Evolutionary conservation across 2,797 vertebrate species (phyloP).

Genomic region (Gymnodraco acuticeps): DNA sequence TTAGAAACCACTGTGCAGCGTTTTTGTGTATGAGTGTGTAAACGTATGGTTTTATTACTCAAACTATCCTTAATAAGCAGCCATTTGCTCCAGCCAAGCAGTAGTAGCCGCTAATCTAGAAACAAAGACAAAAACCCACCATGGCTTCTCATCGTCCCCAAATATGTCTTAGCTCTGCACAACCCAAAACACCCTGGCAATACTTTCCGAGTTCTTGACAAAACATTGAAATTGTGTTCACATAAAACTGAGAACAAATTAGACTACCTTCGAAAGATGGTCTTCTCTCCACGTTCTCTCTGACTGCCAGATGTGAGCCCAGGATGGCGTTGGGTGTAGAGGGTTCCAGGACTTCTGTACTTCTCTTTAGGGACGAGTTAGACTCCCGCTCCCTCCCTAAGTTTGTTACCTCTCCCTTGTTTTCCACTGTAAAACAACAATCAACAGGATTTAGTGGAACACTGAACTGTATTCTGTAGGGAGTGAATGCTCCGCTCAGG

Average conservation of each 20-base stretch:
- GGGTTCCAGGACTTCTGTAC: slow-evolving; percentile 85
- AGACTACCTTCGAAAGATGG: slow-evolving; percentile 89
- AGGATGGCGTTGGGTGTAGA: slow-evolving; percentile 80
- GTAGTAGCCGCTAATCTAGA: background rate
- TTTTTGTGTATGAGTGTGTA: slow-evolving; percentile 2
- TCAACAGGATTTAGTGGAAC: slow-evolving; percentile 68
- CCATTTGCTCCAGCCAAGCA: background rate
- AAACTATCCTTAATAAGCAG: slow-evolving; percentile 4
- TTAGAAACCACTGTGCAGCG: background rate
- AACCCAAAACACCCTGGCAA: background rate
- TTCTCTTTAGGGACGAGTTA: slow-evolving; percentile 88
- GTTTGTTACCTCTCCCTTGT: slow-evolving; percentile 82
- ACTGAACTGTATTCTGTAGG: slow-evolving; percentile 41
- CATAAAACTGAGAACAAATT: slow-evolving; percentile 8
- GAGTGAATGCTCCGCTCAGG: slow-evolving; percentile 25
- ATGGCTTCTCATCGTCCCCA: background rate
- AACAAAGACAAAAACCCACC: background rate
- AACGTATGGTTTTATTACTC: background rate
- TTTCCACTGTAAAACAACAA: slow-evolving; percentile 75
- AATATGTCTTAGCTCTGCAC: background rate
- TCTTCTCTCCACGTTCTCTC: slow-evolving; percentile 81
- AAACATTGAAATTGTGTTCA: background rate
- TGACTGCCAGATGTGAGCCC: slow-evolving; percentile 84
- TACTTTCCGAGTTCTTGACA: background rate
- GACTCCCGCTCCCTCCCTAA: slow-evolving; percentile 81